Percentiles rank a stretch among this genome's conserved stretches.
These are phyloP conservation scores for Grus americana DNA, from an alignment of 2,113 vertebrate species.

Conservation along the genomic window DNA sequence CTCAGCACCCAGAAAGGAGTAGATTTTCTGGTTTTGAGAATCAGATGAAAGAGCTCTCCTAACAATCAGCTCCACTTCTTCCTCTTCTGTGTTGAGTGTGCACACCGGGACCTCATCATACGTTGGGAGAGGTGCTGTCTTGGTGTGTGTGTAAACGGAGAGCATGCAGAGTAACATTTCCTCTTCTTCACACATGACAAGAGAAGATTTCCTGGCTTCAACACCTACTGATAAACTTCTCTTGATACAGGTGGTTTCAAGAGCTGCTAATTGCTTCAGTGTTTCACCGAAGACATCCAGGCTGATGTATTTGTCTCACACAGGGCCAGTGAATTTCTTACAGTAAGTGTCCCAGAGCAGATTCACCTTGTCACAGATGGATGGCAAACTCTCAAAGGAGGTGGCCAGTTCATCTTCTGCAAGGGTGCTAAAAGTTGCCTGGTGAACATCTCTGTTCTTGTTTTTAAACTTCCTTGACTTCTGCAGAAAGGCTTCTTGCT, in stretches of 20 bases:
- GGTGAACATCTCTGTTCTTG: background rate
- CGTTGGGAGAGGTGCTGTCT: constrained; percentile 69
- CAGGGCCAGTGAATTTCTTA: constrained; percentile 53
- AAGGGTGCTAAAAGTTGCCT: background rate
- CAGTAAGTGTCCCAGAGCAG: constrained; percentile 71
- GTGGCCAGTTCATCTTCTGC: background rate
- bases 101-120: constrained; percentile 78
- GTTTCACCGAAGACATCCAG: constrained; percentile 60
- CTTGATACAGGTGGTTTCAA: constrained; percentile 35
- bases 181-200: constrained; percentile 65
- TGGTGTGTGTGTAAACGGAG: constrained; percentile 65
- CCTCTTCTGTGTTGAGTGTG: constrained; percentile 71
- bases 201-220: constrained; percentile 75
- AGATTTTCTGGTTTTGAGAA: constrained; percentile 65
- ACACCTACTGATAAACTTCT: constrained; percentile 56
- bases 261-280: constrained; percentile 63
- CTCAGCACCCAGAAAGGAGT: constrained; percentile 73
- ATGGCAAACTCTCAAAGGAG: constrained; percentile 26
- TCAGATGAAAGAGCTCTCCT: constrained; percentile 68
- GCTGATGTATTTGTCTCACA: constrained; percentile 61
- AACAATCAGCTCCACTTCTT: constrained; percentile 52
- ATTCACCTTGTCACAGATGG: background rate
- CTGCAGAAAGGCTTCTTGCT: background rate
- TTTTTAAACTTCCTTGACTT: background rate
- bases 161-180: constrained; percentile 73